Evolutionary conservation across 2,888 invertebrate species (phyloP).

Genomic region (Tyria jacobaeae): DNA sequence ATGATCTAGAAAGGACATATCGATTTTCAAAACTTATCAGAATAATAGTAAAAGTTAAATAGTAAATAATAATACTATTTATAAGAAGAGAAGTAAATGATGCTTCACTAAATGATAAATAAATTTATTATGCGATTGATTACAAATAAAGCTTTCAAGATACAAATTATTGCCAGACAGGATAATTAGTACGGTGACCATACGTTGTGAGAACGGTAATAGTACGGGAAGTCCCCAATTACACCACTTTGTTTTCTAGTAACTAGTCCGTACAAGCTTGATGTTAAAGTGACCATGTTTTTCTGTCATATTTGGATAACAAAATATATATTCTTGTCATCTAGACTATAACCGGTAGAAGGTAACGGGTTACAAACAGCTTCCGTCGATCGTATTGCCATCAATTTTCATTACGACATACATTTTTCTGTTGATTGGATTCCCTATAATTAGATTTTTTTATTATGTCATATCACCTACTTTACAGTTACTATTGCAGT

Average conservation of each 20-base stretch:
- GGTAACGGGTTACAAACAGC: conserved; percentile 37
- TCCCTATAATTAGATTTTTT: conserved; percentile 7
- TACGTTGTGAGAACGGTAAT: conserved; percentile 56
- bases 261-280: conserved; percentile 32
- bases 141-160: conserved; percentile 25
- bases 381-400: conserved; percentile 27
- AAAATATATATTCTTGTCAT: conserved; percentile 32
- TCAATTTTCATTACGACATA: conserved; percentile 32
- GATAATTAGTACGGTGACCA: conserved; percentile 57
- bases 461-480: too few relatives aligned
- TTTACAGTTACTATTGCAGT: background rate
- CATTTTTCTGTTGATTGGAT: background rate
- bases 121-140: background rate
- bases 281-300: conserved; percentile 45
- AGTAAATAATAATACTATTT: too few relatives aligned
- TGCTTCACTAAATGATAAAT: background rate
- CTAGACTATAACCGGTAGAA: conserved; percentile 17
- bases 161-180: conserved; percentile 44
- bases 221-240: conserved; percentile 65
- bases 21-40: background rate
- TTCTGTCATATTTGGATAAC: conserved; percentile 27
- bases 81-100: too few relatives aligned
- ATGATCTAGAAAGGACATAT: background rate
- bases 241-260: conserved; percentile 53
- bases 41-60: background rate